Evolutionary conservation across 2,797 vertebrate species (phyloP).

Genomic region (Podarcis siculus): DNA sequence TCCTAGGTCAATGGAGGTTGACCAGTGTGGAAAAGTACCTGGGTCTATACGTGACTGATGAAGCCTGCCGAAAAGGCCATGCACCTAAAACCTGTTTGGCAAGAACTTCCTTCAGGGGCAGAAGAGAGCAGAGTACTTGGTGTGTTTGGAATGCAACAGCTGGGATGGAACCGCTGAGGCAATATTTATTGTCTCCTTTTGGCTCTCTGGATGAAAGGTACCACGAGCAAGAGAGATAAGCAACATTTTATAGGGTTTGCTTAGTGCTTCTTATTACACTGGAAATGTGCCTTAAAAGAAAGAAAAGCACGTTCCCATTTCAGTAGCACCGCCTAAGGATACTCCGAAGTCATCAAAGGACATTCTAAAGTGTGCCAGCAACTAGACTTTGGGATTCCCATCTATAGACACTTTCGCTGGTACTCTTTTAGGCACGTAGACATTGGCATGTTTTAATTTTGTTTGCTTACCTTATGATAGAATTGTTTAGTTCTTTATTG

Average conservation of each 20-base stretch:
- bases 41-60: neutral
- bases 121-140: neutral
- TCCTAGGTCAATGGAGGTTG: neutral
- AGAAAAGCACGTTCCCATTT: neutral
- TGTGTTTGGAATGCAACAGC: neutral
- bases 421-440: too few relatives aligned
- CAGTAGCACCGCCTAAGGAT: neutral
- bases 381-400: too few relatives aligned
- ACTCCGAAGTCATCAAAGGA: too few relatives aligned
- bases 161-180: slow-evolving; percentile 1
- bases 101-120: slow-evolving; percentile 27
- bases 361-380: too few relatives aligned
- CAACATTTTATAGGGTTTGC: neutral
- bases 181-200: slow-evolving; percentile 12
- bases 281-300: too few relatives aligned
- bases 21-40: slow-evolving; percentile 1
- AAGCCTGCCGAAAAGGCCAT: neutral
- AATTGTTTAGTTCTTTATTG: too few relatives aligned
- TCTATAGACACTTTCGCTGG: too few relatives aligned
- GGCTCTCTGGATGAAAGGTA: neutral
- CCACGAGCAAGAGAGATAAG: neutral
- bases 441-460: too few relatives aligned
- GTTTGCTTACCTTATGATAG: too few relatives aligned
- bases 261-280: neutral
- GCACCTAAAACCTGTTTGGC: neutral